phyloP scores from a whole-genome alignment of 2,113 vertebrate species.

The Emydura subglobosa region DNA sequence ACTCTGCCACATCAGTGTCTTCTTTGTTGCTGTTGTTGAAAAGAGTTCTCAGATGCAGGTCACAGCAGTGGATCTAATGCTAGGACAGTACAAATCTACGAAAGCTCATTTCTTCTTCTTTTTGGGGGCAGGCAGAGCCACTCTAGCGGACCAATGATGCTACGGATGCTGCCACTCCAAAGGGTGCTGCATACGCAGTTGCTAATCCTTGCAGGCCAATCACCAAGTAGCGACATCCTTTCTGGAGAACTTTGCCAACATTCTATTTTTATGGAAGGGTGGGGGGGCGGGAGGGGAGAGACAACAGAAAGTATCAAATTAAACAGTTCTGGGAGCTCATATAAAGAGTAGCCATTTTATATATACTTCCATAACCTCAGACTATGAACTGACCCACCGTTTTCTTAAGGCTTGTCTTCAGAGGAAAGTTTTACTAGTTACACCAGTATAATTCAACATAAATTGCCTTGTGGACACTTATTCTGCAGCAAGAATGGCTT shows the following conservation, averaged over 20 bases:
- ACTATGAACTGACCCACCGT: neutral
- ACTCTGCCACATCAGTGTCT: fast-evolving
- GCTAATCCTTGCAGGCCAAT: conserved; percentile 90
- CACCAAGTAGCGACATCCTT: conserved; percentile 90
- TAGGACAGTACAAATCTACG: neutral
- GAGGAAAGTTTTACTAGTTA: conserved; percentile 6
- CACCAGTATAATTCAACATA: conserved; percentile 6
- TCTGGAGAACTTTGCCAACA: conserved; percentile 85
- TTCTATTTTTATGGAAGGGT: conserved; percentile 78
- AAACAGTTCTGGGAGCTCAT: fast-evolving
- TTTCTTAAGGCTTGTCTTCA: neutral
- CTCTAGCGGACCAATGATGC: conserved; percentile 75
- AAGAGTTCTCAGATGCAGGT: neutral
- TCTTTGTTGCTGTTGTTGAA: neutral
- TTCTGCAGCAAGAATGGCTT: conserved; percentile 8
- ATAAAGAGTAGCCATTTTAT: neutral
- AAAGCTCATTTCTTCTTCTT: neutral
- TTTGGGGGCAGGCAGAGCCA: fast-evolving
- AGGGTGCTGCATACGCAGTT: conserved; percentile 84
- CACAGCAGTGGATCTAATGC: neutral
- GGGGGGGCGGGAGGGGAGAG: neutral
- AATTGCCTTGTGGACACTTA: neutral
- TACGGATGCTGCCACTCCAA: conserved; percentile 81
- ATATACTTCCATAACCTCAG: fast-evolving
- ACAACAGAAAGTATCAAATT: neutral